Percentiles rank a stretch among this genome's conserved stretches.
These are phyloP conservation scores for Plagiodera versicolora DNA, from an alignment of 2,888 invertebrate species.

Conservation along the genomic window DNA sequence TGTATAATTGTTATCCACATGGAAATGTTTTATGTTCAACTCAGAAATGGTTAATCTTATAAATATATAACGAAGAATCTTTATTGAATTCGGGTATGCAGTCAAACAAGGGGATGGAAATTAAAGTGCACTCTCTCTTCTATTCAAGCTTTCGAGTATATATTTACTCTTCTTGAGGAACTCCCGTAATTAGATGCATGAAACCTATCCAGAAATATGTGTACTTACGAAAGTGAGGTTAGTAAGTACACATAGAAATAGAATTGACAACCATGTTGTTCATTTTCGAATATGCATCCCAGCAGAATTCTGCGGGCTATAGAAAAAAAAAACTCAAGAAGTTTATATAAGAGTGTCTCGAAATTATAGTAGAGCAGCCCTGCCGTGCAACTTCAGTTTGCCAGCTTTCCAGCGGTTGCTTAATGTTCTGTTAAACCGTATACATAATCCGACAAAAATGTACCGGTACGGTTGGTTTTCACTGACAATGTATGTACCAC, in stretches of 20 bases:
- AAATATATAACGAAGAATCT: no score
- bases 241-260: not conserved
- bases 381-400: constrained; percentile 11
- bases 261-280: not conserved
- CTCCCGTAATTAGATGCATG: no score
- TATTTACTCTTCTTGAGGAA: no score
- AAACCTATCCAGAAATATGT: no score
- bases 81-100: no score
- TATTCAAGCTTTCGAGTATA: no score
- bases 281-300: not conserved
- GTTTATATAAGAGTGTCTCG: not conserved
- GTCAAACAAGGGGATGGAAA: no score
- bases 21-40: no score
- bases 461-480: not conserved
- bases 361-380: not conserved
- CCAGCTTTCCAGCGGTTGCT: constrained; percentile 35
- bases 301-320: not conserved
- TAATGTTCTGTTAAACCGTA: constrained; percentile 43
- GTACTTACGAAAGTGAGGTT: no score
- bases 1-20: no score
- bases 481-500: not conserved
- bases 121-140: no score
- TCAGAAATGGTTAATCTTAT: no score
- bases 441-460: constrained; percentile 39
- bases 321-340: not conserved